phyloP scores from a whole-genome alignment of 2,888 invertebrate genomes.

The Octodonta nipae region DNA sequence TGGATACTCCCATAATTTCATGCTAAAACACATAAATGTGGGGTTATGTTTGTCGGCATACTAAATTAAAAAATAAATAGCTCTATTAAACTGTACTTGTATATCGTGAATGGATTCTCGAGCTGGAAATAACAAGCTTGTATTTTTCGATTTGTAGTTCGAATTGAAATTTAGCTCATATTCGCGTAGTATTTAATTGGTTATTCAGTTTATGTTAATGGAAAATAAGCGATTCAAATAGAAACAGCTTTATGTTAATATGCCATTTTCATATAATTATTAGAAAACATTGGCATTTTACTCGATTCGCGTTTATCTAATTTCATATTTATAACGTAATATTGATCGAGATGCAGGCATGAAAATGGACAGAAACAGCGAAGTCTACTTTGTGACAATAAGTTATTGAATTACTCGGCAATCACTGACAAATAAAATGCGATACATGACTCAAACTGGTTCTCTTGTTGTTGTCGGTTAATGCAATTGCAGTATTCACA shows the following conservation, averaged over 20 bases:
- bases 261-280: constrained; percentile 5
- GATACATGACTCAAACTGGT: too few relatives aligned
- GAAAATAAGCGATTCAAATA: constrained; percentile 6
- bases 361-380: too few relatives aligned
- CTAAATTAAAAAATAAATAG: constrained; percentile 33
- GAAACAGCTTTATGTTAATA: not conserved
- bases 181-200: constrained; percentile 13
- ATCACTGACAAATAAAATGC: too few relatives aligned
- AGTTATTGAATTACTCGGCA: too few relatives aligned
- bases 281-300: constrained; percentile 3
- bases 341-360: too few relatives aligned
- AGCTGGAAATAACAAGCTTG: too few relatives aligned
- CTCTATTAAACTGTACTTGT: constrained; percentile 33
- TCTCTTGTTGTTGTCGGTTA: too few relatives aligned
- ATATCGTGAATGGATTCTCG: constrained; percentile 21
- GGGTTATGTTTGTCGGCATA: constrained; percentile 30
- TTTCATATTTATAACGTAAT: too few relatives aligned
- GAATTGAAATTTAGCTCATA: constrained; percentile 19
- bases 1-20: constrained; percentile 29
- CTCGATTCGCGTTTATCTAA: too few relatives aligned
- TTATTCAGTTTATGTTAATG: constrained; percentile 10
- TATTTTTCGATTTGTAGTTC: too few relatives aligned
- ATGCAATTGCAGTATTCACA: too few relatives aligned
- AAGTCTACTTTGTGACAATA: too few relatives aligned
- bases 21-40: constrained; percentile 27